Evolutionary conservation across 2,888 invertebrate species (phyloP).

Genomic region (Amphipyra tragopoginis): DNA sequence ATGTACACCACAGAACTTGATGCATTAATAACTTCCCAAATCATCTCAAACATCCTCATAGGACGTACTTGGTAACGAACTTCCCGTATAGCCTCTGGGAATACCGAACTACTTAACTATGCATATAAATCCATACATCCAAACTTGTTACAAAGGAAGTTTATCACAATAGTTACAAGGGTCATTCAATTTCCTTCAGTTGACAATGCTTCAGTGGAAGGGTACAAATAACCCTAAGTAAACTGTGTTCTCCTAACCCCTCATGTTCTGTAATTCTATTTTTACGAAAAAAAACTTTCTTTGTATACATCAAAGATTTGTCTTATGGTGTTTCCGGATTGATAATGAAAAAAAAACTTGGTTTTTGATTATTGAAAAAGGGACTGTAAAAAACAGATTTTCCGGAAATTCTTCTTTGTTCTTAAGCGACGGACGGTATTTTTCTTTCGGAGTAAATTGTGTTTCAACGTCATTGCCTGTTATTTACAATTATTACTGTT

Average conservation of each 20-base stretch:
- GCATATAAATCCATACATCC: constrained; percentile 61
- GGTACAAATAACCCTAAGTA: constrained; percentile 62
- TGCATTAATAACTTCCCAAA: constrained; percentile 23
- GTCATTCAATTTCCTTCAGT: constrained; percentile 64
- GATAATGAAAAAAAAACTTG: too few species aligned
- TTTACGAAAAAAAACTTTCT: too few species aligned
- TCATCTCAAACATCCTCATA: constrained; percentile 19
- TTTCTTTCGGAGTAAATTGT: too few species aligned
- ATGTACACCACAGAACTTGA: not conserved
- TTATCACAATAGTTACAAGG: constrained; percentile 64
- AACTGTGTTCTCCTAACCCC: constrained; percentile 46
- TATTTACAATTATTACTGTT: too few species aligned
- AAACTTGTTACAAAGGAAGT: constrained; percentile 59
- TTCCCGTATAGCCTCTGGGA: constrained; percentile 35
- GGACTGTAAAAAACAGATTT: too few species aligned
- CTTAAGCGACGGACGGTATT: too few species aligned
- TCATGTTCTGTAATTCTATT: constrained; percentile 27
- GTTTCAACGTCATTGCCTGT: too few species aligned
- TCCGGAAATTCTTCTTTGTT: too few species aligned
- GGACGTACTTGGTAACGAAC: constrained; percentile 12
- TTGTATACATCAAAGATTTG: too few species aligned
- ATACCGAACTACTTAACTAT: constrained; percentile 50
- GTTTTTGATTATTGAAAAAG: too few species aligned
- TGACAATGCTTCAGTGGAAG: constrained; percentile 59
- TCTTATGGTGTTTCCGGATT: too few species aligned